Conservation (phyloP, 2,113 vertebrate genomes). For the Cebidichthys violaceus region DNA sequence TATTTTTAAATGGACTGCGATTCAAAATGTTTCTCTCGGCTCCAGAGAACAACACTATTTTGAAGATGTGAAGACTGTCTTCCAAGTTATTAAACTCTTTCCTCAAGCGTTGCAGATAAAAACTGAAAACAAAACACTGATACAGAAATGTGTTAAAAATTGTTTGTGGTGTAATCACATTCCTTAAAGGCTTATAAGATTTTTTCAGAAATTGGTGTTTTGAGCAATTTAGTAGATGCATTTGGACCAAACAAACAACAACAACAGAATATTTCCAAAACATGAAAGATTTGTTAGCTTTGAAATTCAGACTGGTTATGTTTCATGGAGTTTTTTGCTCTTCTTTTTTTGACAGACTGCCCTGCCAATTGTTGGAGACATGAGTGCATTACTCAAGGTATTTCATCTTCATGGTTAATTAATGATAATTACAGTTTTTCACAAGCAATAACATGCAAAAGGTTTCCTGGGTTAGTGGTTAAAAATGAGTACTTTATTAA, state of each 20-base stretch:
- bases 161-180: slow-evolving; percentile 22
- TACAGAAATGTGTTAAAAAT: slow-evolving; percentile 19
- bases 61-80: slow-evolving; percentile 29
- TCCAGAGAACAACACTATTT: slow-evolving; percentile 43
- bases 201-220: slow-evolving; percentile 17
- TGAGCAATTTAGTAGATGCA: slow-evolving; percentile 22
- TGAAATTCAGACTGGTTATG: slow-evolving; percentile 16
- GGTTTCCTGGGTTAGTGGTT: background rate
- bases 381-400: slow-evolving; percentile 94
- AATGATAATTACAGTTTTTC: slow-evolving; percentile 35
- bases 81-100: slow-evolving; percentile 53
- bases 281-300: slow-evolving; percentile 1
- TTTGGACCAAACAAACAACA: slow-evolving; percentile 36
- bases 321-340: slow-evolving; percentile 19
- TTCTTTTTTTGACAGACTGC: slow-evolving; percentile 86
- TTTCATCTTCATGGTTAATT: slow-evolving; percentile 23
- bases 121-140: slow-evolving; percentile 30
- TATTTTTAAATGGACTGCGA: background rate
- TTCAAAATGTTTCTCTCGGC: slow-evolving; percentile 27
- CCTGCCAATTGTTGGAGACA: slow-evolving; percentile 94
- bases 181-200: slow-evolving; percentile 35
- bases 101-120: slow-evolving; percentile 44
- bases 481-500: slow-evolving; percentile 1
- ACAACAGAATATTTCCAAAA: slow-evolving; percentile 5
- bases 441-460: slow-evolving; percentile 1